Evolutionary conservation across 2,888 invertebrate genomes (phyloP).

Genomic region (Lymantria monacha): DNA sequence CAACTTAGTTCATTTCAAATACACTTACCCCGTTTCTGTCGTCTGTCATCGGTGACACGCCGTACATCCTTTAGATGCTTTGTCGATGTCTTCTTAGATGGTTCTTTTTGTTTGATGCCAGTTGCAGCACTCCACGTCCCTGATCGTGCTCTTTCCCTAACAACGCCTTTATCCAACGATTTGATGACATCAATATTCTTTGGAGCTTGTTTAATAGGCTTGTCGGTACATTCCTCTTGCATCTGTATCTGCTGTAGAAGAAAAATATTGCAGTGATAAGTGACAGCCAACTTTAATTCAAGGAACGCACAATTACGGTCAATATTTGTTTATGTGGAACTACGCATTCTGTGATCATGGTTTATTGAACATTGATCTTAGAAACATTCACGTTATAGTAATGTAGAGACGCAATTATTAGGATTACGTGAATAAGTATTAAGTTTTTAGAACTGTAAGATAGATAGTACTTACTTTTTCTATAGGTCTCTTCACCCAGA

Average conservation of each 20-base stretch:
- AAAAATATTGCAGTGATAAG: slow-evolving; percentile 5
- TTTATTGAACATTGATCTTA: too few species aligned
- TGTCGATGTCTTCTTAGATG: slow-evolving; percentile 37
- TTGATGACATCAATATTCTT: slow-evolving; percentile 18
- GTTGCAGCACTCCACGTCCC: slow-evolving; percentile 83
- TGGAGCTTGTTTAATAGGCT: slow-evolving; percentile 1
- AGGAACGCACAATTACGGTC: too few species aligned
- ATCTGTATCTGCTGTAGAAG: slow-evolving; percentile 4
- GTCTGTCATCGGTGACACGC: slow-evolving; percentile 59
- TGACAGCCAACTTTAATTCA: too few species aligned
- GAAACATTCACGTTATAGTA: too few species aligned
- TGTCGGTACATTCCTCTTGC: slow-evolving; percentile 26
- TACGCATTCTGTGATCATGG: too few species aligned
- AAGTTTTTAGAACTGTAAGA: not conserved
- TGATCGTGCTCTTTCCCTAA: slow-evolving; percentile 79
- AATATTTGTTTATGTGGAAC: too few species aligned
- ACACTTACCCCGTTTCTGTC: slow-evolving; percentile 65
- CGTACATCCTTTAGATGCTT: slow-evolving; percentile 59
- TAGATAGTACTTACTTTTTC: slow-evolving; percentile 78
- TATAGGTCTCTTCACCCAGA: slow-evolving; percentile 86
- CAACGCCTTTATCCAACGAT: slow-evolving; percentile 22
- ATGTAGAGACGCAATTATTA: too few species aligned
- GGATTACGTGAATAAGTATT: too few species aligned
- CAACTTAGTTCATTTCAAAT: not conserved
- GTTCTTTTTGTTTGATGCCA: slow-evolving; percentile 49